Conservation (phyloP, 2,888 invertebrate genomes). For the Malthinus flaveolus region DNA sequence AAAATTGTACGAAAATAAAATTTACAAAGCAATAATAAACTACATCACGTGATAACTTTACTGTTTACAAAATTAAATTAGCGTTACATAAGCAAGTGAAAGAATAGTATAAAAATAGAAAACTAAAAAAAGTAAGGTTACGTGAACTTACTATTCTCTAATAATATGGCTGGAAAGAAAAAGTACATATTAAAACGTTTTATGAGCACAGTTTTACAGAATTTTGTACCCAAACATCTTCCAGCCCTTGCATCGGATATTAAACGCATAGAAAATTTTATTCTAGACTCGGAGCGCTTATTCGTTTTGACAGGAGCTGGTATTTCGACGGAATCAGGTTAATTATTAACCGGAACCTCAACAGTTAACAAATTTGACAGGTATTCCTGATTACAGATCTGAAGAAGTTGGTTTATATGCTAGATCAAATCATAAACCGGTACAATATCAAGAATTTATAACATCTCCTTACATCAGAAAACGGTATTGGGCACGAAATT, state of each 20-base stretch:
- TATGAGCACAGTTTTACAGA: not conserved
- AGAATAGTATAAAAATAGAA: no score
- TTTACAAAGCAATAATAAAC: no score
- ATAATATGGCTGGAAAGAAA: not conserved
- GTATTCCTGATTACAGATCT: constrained; percentile 93
- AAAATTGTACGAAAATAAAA: no score
- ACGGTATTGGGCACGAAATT: constrained; percentile 96
- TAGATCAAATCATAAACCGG: constrained; percentile 78
- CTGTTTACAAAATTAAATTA: no score
- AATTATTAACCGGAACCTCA: not conserved
- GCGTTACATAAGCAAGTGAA: no score
- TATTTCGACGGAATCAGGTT: constrained; percentile 92
- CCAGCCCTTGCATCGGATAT: constrained; percentile 66
- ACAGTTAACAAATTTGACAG: constrained; percentile 53
- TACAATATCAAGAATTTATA: constrained; percentile 84
- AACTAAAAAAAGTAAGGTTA: not conserved
- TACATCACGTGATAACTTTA: no score
- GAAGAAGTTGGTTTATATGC: constrained; percentile 92
- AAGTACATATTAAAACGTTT: not conserved
- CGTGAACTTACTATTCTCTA: not conserved
- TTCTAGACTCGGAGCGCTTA: constrained; percentile 60
- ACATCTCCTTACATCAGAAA: constrained; percentile 68
- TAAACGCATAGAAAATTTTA: constrained; percentile 62
- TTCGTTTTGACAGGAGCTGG: constrained; percentile 91
- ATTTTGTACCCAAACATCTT: constrained; percentile 74